Conservation (phyloP, 2,113 vertebrate species). For the Gymnarchus niloticus region DNA sequence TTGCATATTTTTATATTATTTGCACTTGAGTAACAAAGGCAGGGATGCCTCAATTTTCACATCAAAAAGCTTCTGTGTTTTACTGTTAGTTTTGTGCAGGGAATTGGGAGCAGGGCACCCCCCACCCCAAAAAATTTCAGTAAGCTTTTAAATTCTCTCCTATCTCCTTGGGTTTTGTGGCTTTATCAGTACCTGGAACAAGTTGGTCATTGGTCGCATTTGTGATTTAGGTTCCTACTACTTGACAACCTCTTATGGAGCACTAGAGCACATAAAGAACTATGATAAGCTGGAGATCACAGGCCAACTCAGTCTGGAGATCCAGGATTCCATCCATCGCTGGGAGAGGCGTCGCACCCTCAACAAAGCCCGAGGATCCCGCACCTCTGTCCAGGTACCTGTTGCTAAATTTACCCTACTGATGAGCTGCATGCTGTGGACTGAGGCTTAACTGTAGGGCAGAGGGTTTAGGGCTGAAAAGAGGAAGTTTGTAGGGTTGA, state of each 20-base stretch:
- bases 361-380: slow-evolving; percentile 76
- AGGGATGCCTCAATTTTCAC: neutral
- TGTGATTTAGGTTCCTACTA: slow-evolving; percentile 82
- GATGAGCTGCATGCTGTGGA: neutral
- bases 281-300: slow-evolving; percentile 86
- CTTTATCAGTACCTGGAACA: no score
- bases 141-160: no score
- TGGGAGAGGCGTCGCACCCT: slow-evolving; percentile 90
- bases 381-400: slow-evolving; percentile 76
- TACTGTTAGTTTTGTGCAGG: neutral
- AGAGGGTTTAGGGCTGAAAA: neutral
- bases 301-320: slow-evolving; percentile 82
- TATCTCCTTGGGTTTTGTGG: neutral
- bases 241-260: slow-evolving; percentile 90
- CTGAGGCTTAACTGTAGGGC: neutral
- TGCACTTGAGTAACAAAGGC: no score
- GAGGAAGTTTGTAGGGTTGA: neutral
- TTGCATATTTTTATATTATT: no score
- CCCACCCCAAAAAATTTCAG: no score
- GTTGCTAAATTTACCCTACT: neutral
- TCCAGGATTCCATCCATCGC: slow-evolving; percentile 94
- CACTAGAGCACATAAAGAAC: slow-evolving; percentile 88
- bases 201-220: neutral
- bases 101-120: no score
- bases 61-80: neutral